Evolutionary conservation across 1,140 invertebrate species (phyloP), one percentile per base, ranked within the genome.

Genomic region (Ericerus pela): DNA sequence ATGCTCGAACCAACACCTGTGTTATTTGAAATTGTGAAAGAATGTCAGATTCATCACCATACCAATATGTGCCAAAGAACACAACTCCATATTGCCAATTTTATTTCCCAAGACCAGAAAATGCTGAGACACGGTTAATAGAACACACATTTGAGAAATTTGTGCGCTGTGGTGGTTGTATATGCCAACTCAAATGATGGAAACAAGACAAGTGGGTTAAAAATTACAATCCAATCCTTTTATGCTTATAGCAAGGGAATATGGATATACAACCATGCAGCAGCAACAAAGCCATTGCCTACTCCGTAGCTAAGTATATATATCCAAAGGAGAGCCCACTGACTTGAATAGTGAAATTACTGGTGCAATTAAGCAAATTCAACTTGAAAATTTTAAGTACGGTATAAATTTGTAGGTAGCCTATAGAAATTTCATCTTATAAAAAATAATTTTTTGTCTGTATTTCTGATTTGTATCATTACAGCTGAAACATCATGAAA

Each of bases 231-330:
- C 60, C 57, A 58, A n/a, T 20, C 6, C 29, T 68, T 5, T 53
- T 69, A 8, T 58, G 61, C 41, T 27, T 67, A 12, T 67, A 64
- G 63, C 56, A 58, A 58, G 66, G 55, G 8, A 67, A 68, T 55
- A 68, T 68, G 59, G 64, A 69, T 47, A 63, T 69, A n/a, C n/a
- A n/a, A n/a, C n/a, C n/a, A n/a, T n/a, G 66, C 51, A 64, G 64
- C 2, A 58, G 60, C 27, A 64, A 64, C 54, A 62, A 64, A 59
- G 57, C 67, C 2, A 66, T 72, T 30, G 67, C 66, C 5, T 67
- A 63, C 54, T 72, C 70, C 60, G 62, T 71, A 30, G 66, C 66
- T 12, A 70, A 71, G n/a, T n/a, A 56, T 71, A 71, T 54, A 58
- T 64, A 11, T 63, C 64, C 11, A 72, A 70, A 64, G 24, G 55